Evolutionary conservation across 2,113 vertebrate genomes (phyloP).

Genomic region (Anoplopoma fimbria): DNA sequence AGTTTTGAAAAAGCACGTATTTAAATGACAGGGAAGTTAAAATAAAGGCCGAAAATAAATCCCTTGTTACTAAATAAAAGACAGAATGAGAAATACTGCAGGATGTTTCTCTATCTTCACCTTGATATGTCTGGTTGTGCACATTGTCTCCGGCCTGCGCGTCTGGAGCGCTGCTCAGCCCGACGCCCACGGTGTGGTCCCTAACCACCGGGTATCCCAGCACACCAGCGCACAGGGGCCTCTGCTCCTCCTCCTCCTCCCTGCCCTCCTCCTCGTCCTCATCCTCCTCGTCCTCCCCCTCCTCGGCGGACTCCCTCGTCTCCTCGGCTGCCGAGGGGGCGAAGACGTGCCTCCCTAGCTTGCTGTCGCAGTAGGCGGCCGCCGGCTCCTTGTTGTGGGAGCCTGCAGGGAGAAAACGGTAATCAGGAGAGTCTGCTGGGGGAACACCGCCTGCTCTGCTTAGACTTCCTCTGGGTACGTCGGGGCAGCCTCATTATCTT

Average conservation of each 20-base stretch:
- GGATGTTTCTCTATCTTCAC: conserved; percentile 73
- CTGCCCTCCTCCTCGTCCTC: conserved; percentile 85
- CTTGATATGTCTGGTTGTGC: conserved; percentile 86
- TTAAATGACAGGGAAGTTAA: neutral
- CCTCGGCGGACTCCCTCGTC: conserved; percentile 62
- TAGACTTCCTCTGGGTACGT: conserved; percentile 29
- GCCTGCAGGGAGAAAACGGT: conserved; percentile 56
- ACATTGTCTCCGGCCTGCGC: conserved; percentile 77
- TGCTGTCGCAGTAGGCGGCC: conserved; percentile 48
- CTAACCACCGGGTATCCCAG: conserved; percentile 85
- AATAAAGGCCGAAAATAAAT: neutral
- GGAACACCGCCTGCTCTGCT: conserved; percentile 15
- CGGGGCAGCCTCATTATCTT: conserved; percentile 50
- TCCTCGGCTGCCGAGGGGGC: conserved; percentile 31
- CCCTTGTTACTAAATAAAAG: neutral
- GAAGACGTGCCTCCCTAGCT: conserved; percentile 40
- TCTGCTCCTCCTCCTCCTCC: conserved; percentile 89
- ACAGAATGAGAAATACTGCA: neutral
- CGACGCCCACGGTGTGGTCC: conserved; percentile 82
- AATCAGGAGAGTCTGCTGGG: conserved; percentile 45
- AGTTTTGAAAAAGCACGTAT: neutral
- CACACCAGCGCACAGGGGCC: conserved; percentile 88
- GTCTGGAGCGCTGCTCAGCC: conserved; percentile 78
- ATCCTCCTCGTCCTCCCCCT: conserved; percentile 75
- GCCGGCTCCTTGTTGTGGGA: conserved; percentile 57